Conservation (phyloP, 2,797 vertebrate species). For the Danio albolineatus region DNA sequence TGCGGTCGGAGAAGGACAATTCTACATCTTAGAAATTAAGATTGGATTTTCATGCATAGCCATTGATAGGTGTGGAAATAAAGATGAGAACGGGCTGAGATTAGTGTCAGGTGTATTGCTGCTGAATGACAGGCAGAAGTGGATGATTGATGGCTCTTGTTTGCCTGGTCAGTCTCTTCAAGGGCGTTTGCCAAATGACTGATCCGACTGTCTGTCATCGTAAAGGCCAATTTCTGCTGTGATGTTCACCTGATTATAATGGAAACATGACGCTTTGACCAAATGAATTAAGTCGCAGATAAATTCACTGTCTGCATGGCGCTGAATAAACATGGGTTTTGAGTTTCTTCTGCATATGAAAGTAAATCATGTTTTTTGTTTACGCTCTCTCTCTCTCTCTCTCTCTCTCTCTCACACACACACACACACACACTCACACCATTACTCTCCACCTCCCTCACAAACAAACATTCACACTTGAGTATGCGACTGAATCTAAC, state of each 20-base stretch:
- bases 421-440: slow-evolving; percentile 15
- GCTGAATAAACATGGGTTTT: background rate
- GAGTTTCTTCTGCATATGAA: background rate
- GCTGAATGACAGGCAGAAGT: slow-evolving; percentile 52
- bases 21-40: background rate
- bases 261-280: slow-evolving; percentile 41
- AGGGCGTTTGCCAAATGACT: slow-evolving; percentile 59
- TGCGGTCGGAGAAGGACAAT: background rate
- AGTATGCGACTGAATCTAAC: background rate
- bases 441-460: background rate
- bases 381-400: slow-evolving; percentile 7
- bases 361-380: slow-evolving; percentile 2
- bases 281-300: background rate
- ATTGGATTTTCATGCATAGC: background rate
- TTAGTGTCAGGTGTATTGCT: background rate
- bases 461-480: background rate
- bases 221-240: slow-evolving; percentile 19
- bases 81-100: background rate
- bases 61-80: background rate
- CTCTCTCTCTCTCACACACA: background rate
- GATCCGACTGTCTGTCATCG: slow-evolving; percentile 47
- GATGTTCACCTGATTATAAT: slow-evolving; percentile 40
- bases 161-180: slow-evolving; percentile 60
- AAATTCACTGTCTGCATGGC: background rate
- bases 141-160: slow-evolving; percentile 65